Percentiles rank a stretch among this genome's conserved stretches.
phyloP scores from a whole-genome alignment of 2,888 invertebrate genomes.

The Leptinotarsa peninsularis region DNA sequence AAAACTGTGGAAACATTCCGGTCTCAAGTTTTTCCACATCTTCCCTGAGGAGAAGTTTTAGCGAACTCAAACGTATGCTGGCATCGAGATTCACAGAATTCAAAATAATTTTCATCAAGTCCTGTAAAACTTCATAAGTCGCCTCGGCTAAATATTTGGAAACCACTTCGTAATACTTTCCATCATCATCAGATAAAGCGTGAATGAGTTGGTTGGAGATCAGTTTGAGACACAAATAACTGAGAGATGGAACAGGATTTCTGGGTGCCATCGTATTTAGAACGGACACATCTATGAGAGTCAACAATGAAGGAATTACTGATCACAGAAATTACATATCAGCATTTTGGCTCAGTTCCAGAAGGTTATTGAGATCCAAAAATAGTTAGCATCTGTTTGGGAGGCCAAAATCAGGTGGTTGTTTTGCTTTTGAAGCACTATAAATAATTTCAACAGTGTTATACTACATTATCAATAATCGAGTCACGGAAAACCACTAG shows the following conservation, averaged over 20 bases:
- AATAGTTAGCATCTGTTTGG: too few species aligned
- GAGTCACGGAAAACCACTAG: not conserved
- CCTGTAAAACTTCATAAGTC: constrained; percentile 77
- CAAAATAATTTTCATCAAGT: constrained; percentile 75
- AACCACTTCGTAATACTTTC: constrained; percentile 67
- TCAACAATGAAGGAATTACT: constrained; percentile 30
- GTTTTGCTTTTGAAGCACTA: not conserved
- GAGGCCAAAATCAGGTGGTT: not conserved
- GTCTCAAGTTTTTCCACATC: constrained; percentile 76
- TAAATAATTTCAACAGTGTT: not conserved
- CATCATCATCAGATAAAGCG: constrained; percentile 72
- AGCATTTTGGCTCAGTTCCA: too few species aligned
- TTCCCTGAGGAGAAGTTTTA: constrained; percentile 74
- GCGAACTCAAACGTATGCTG: constrained; percentile 74
- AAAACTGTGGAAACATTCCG: constrained; percentile 79
- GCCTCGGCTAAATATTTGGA: constrained; percentile 64
- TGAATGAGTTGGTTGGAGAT: constrained; percentile 74
- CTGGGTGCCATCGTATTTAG: constrained; percentile 72
- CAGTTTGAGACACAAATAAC: constrained; percentile 72
- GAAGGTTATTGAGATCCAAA: too few species aligned
- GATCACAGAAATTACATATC: not conserved
- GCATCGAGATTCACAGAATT: constrained; percentile 77
- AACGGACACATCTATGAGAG: constrained; percentile 28
- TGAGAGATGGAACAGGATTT: constrained; percentile 71
- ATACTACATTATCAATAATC: too few species aligned